Percentiles rank a stretch among this genome's conserved stretches.
Evolutionary conservation across 2,797 vertebrate genomes (phyloP).

Genomic region (Cossypha dichroa): DNA sequence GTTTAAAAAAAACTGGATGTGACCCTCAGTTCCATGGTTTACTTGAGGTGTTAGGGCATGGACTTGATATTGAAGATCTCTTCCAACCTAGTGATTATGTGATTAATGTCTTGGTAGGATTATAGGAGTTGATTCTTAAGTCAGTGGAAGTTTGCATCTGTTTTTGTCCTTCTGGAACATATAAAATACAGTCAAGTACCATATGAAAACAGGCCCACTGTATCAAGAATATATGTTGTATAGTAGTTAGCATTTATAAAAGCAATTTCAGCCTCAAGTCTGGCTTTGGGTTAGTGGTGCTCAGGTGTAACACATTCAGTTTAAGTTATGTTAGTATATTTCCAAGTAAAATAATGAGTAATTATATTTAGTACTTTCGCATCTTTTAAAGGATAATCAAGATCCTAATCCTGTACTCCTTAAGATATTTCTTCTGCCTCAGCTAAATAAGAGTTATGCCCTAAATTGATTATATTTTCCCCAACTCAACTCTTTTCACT

Average conservation of each 20-base stretch:
- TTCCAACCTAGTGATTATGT: no score
- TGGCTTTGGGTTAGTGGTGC: not conserved
- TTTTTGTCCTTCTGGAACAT: not conserved
- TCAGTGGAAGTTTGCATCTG: not conserved
- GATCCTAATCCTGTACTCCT: not conserved
- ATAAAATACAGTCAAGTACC: not conserved
- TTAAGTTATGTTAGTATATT: not conserved
- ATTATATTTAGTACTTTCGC: not conserved
- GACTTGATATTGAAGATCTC: no score
- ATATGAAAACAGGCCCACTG: not conserved
- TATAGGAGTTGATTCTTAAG: not conserved
- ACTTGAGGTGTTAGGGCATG: no score
- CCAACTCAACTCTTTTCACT: not conserved
- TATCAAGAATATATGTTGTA: not conserved
- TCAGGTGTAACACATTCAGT: not conserved
- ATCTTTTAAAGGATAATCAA: not conserved
- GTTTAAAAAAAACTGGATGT: no score
- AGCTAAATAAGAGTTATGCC: not conserved
- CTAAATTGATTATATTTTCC: not conserved
- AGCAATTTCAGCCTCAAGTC: not conserved
- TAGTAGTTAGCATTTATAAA: not conserved
- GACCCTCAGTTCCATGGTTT: no score
- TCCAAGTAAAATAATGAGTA: not conserved
- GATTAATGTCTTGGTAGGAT: not conserved
- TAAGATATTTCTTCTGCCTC: not conserved